Evolutionary conservation across 1,140 invertebrate genomes (phyloP), one percentile per base, ranked within the genome.

Genomic region (Formica exsecta): DNA sequence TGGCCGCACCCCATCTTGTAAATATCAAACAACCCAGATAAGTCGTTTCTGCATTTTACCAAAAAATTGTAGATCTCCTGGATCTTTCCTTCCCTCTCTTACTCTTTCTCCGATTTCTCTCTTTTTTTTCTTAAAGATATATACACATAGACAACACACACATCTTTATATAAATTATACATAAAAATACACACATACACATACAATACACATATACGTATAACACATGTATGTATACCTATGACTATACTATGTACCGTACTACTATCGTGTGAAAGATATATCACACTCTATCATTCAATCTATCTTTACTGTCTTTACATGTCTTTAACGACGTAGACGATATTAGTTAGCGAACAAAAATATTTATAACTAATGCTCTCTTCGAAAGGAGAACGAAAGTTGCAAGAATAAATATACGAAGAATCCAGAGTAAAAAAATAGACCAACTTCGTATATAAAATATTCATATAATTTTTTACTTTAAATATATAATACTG

Each of bases 261-360:
- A 73, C 79, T 83, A 73, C 79, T 83, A 73, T 62, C 68, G 54
- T 48, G 57, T 59, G 54, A 25, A 73, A 41, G 44, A 81, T 61
- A 73, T 68, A 41, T 70, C 59, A 48, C 57, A 85, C 71, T 87
- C 51, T 73, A 77, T 64, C 85, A 54, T 88, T 88, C 48, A 88
- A 89, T 89, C 88, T 89, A 83, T 86, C 81, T 85, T 89, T 86
- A 85, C 81, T 76, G 84, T 89, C 75, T 81, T 86, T 88, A 80
- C 62, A 76, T 76, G 73, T 85, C 81, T 85, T 44, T 85, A 84
- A 84, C 36, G 73, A 85, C 59, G 71, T 85, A 85, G 73, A 77
- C 41, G 25, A 83, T 71, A 74, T 57, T 81, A 51, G 38, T 81
- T 81, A 81, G 79, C 68, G 8, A 73, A 70, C 19, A 59, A 51